A percentile compares a stretch with the other conserved stretches of the same genome.
These are phyloP conservation scores for Hyles vespertilio DNA, from an alignment of 1,140 invertebrate species.

Conservation along the genomic window DNA sequence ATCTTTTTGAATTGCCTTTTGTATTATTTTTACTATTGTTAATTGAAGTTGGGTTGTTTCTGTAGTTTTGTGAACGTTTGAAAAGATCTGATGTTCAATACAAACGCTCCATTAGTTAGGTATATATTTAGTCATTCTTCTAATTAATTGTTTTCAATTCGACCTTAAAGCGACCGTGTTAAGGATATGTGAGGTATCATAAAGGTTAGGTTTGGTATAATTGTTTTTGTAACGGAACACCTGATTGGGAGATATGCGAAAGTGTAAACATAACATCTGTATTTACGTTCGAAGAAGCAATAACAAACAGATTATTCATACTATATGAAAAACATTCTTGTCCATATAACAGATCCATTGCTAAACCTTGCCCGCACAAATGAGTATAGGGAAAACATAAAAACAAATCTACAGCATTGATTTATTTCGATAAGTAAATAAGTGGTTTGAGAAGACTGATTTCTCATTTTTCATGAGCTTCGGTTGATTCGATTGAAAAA, in stretches of 20 bases:
- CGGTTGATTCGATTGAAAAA: too few species aligned
- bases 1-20: constrained; percentile 50
- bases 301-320: not conserved
- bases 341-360: too few species aligned
- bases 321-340: constrained; percentile 3
- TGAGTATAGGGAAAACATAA: too few species aligned
- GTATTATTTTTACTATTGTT: constrained; percentile 10
- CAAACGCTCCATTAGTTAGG: constrained; percentile 69
- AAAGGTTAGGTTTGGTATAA: constrained; percentile 19
- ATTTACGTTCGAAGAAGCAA: too few species aligned
- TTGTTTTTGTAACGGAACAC: constrained; percentile 17
- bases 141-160: constrained; percentile 60
- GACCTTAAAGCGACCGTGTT: constrained; percentile 41
- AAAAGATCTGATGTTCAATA: constrained; percentile 61
- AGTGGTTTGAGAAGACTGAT: too few species aligned
- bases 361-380: too few species aligned
- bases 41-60: not conserved
- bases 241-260: constrained; percentile 13
- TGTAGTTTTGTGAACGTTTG: constrained; percentile 18
- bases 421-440: too few species aligned
- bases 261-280: too few species aligned
- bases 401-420: too few species aligned
- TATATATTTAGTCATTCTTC: constrained; percentile 67
- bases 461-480: too few species aligned
- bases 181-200: constrained; percentile 14